phyloP scores from a whole-genome alignment of 2,797 vertebrate genomes.

The Sorex maritimensis region DNA sequence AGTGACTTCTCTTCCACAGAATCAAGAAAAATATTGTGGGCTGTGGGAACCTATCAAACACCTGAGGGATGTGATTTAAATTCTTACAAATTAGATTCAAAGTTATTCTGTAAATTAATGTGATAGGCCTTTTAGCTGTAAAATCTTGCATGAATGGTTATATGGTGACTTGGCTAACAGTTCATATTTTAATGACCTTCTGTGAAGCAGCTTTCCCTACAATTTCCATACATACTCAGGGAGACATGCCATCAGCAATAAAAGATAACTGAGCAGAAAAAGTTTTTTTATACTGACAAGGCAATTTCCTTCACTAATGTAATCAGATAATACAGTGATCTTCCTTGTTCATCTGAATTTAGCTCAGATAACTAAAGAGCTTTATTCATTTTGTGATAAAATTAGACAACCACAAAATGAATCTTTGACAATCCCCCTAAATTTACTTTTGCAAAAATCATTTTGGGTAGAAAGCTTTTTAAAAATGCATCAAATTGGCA shows the following conservation, averaged over 20 bases:
- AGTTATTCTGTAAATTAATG: neutral
- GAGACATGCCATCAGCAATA: slow-evolving; percentile 40
- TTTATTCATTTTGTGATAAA: slow-evolving; percentile 62
- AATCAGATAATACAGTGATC: slow-evolving; percentile 44
- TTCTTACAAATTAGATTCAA: neutral
- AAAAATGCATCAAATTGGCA: slow-evolving; percentile 32
- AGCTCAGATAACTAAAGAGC: slow-evolving; percentile 57
- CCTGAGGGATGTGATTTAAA: neutral
- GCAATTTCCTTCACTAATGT: slow-evolving; percentile 69
- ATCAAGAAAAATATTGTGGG: neutral
- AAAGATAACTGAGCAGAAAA: slow-evolving; percentile 58
- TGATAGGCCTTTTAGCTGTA: neutral
- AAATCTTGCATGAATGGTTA: slow-evolving; percentile 6
- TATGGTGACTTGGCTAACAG: slow-evolving; percentile 31
- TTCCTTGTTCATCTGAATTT: slow-evolving; percentile 68
- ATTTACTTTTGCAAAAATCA: slow-evolving; percentile 64
- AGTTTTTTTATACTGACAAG: slow-evolving; percentile 37
- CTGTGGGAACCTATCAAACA: neutral
- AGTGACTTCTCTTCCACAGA: neutral
- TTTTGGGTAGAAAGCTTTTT: slow-evolving; percentile 8
- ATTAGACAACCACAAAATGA: slow-evolving; percentile 65
- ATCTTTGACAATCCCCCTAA: slow-evolving; percentile 53
- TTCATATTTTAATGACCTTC: slow-evolving; percentile 67
- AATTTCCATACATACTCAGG: slow-evolving; percentile 73
- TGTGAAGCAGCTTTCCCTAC: slow-evolving; percentile 50